Conservation (phyloP, 2,113 vertebrate genomes). For the Ciconia stormi region DNA sequence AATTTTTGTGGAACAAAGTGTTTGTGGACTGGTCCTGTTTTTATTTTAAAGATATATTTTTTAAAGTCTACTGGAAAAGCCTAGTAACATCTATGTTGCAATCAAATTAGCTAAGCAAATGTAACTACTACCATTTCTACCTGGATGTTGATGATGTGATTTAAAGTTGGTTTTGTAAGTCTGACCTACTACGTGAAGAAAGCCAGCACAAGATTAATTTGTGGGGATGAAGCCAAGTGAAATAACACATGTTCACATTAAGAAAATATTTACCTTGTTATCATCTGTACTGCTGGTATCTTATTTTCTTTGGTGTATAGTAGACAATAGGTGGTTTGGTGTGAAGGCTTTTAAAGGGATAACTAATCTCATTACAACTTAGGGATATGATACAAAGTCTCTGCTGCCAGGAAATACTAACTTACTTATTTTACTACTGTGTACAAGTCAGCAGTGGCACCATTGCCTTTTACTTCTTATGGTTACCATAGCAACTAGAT, state of each 20-base stretch:
- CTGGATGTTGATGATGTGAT: neutral
- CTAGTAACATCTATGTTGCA: neutral
- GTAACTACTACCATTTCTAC: neutral
- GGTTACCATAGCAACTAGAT: neutral
- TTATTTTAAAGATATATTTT: neutral
- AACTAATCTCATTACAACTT: neutral
- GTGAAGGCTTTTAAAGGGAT: neutral
- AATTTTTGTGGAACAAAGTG: neutral
- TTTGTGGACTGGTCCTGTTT: neutral
- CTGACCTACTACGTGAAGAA: neutral
- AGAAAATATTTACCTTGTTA: neutral
- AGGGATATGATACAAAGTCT: neutral
- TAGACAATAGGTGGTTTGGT: neutral
- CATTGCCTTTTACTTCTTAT: neutral
- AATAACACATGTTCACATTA: neutral
- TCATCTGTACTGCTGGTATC: neutral
- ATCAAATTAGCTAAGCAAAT: neutral
- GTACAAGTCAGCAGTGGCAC: neutral
- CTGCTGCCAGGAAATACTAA: neutral
- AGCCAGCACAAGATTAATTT: neutral
- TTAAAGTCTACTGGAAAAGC: neutral
- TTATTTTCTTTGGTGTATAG: neutral
- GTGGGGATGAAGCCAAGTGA: neutral
- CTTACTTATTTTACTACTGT: neutral
- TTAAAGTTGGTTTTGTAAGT: neutral